Percentiles rank a stretch among this genome's conserved stretches.
These are phyloP conservation scores for Hyles euphorbiae DNA, from an alignment of 1,140 invertebrate species.

Conservation along the genomic window DNA sequence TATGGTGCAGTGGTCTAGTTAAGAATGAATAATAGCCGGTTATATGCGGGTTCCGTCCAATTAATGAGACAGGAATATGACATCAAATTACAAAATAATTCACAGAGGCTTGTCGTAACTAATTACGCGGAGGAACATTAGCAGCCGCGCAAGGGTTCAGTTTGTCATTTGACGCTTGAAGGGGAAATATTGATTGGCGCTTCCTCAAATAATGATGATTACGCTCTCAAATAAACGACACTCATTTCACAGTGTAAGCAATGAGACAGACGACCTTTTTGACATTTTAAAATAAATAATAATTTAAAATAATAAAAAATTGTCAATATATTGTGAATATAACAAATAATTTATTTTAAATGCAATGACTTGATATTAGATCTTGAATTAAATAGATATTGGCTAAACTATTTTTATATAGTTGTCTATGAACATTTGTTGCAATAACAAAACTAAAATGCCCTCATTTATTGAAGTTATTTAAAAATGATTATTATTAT, in stretches of 20 bases:
- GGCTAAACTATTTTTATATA: no score
- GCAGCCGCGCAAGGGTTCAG: slow-evolving; percentile 24
- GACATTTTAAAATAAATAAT: no score
- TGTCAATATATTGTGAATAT: no score
- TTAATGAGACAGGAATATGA: slow-evolving; percentile 33
- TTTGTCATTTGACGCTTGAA: slow-evolving; percentile 29
- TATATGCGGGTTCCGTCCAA: slow-evolving; percentile 25
- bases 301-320: no score
- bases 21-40: slow-evolving; percentile 13
- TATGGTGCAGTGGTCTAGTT: slow-evolving; percentile 10
- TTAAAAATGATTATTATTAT: no score
- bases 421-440: no score
- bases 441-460: no score
- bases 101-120: slow-evolving; percentile 19
- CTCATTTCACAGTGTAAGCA: not conserved
- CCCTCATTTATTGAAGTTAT: no score
- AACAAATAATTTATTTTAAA: no score
- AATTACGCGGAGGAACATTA: slow-evolving; percentile 16
- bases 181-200: slow-evolving; percentile 21
- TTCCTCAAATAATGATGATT: slow-evolving; percentile 10
- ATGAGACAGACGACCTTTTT: no score
- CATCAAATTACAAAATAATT: slow-evolving; percentile 62
- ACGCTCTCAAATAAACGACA: not conserved
- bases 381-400: no score
- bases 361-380: no score